Evolutionary conservation across 2,888 invertebrate genomes (phyloP).

Genomic region (Tetragonisca angustula): DNA sequence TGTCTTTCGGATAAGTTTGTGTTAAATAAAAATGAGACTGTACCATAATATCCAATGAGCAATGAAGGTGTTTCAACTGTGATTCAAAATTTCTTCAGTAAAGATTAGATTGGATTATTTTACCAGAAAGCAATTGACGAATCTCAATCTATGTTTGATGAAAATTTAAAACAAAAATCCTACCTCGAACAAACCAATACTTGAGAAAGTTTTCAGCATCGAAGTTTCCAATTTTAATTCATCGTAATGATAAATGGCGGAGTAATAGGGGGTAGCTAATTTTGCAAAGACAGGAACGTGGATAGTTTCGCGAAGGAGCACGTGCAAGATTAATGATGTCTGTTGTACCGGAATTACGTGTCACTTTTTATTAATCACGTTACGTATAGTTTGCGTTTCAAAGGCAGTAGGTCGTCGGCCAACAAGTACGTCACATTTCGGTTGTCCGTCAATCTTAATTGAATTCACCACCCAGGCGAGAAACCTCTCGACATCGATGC

Average conservation of each 20-base stretch:
- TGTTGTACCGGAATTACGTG: conserved; percentile 67
- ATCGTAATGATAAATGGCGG: background rate
- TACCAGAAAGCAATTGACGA: too few relatives aligned
- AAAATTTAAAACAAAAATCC: background rate
- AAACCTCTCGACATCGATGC: conserved; percentile 57
- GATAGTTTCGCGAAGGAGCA: conserved; percentile 17
- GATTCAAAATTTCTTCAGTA: too few relatives aligned
- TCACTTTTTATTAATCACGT: conserved; percentile 69
- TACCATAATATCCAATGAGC: background rate
- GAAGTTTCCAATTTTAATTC: background rate
- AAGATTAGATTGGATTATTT: too few relatives aligned
- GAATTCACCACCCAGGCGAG: conserved; percentile 67
- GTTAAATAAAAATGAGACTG: background rate
- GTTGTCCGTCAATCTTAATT: conserved; percentile 73
- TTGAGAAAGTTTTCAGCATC: background rate
- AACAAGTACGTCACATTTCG: conserved; percentile 64
- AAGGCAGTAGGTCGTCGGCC: conserved; percentile 62
- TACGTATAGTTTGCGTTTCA: conserved; percentile 58
- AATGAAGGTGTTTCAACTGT: background rate
- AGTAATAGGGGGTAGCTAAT: background rate
- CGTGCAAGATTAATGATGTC: conserved; percentile 61
- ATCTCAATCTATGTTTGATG: too few relatives aligned
- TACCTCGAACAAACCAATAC: background rate
- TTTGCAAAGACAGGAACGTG: background rate
- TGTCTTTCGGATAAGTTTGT: background rate